Percentiles rank a stretch among this genome's conserved stretches.
These are phyloP conservation scores for Mesocricetus auratus DNA, from an alignment of 2,113 vertebrate species.

Conservation along the genomic window DNA sequence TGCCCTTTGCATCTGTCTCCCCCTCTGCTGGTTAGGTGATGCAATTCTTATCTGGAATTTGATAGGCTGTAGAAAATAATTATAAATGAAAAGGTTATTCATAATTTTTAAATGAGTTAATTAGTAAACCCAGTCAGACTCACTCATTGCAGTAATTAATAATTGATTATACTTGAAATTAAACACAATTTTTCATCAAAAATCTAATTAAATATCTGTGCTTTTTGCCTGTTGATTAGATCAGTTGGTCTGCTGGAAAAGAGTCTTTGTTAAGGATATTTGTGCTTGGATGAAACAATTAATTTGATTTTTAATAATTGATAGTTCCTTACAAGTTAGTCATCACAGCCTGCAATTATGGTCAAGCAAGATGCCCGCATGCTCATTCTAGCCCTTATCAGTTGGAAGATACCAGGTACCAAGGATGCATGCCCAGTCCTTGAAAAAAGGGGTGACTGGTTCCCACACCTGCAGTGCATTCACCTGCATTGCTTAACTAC, in stretches of 20 bases:
- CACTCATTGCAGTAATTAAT: slow-evolving; percentile 97
- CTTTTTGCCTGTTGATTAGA: slow-evolving; percentile 92
- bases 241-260: slow-evolving; percentile 88
- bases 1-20: neutral
- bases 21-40: slow-evolving; percentile 74
- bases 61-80: slow-evolving; percentile 90
- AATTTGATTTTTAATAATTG: slow-evolving; percentile 91
- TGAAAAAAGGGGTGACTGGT: neutral
- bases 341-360: slow-evolving; percentile 92
- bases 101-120: slow-evolving; percentile 98
- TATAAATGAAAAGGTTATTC: slow-evolving; percentile 96
- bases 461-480: neutral
- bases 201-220: slow-evolving; percentile 97
- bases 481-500: neutral
- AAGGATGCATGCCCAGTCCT: slow-evolving; percentile 70
- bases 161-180: slow-evolving; percentile 99
- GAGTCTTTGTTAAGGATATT: slow-evolving; percentile 93
- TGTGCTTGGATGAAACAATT: slow-evolving; percentile 88
- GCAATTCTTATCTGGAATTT: slow-evolving; percentile 84
- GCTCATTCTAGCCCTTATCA: slow-evolving; percentile 63
- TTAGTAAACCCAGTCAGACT: slow-evolving; percentile 95
- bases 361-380: slow-evolving; percentile 83
- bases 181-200: slow-evolving; percentile 99
- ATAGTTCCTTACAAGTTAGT: slow-evolving; percentile 87
- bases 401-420: neutral